Percentiles rank a stretch among this genome's conserved stretches.
Conservation (phyloP, 2,797 vertebrate genomes). For the Paramormyrops hopkinsi region DNA sequence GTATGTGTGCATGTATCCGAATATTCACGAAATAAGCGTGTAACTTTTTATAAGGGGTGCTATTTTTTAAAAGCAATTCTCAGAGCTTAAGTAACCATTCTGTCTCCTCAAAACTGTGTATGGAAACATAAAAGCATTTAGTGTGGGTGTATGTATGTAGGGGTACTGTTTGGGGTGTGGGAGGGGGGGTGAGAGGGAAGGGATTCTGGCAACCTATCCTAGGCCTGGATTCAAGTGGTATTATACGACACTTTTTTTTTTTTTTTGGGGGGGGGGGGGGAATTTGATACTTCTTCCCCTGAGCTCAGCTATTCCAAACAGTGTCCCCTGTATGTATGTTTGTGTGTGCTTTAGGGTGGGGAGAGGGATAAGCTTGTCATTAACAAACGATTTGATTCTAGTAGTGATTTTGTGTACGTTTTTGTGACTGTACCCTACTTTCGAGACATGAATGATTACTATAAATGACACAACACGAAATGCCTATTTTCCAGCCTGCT, state of each 20-base stretch:
- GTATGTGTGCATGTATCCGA: background rate
- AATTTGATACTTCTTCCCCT: background rate
- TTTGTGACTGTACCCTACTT: constrained; percentile 45
- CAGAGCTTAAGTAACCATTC: constrained; percentile 23
- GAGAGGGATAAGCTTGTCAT: background rate
- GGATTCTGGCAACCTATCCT: background rate
- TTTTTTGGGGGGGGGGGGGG: background rate
- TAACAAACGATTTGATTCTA: background rate
- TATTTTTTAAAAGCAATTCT: constrained; percentile 22
- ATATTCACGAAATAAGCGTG: constrained; percentile 13
- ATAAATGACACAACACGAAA: background rate
- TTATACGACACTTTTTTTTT: background rate
- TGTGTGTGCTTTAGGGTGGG: constrained; percentile 19
- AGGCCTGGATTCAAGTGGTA: background rate
- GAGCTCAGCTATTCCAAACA: background rate
- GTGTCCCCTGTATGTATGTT: constrained; percentile 1
- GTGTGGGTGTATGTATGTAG: constrained; percentile 18
- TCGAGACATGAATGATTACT: constrained; percentile 11
- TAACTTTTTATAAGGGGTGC: constrained; percentile 27
- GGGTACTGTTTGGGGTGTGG: background rate
- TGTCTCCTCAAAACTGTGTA: constrained; percentile 14
- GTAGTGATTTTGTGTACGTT: constrained; percentile 31
- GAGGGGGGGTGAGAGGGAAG: background rate
- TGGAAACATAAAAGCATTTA: background rate
- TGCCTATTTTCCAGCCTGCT: background rate